phyloP scores from a whole-genome alignment of 2,888 invertebrate species.

The Lissonota sp. region DNA sequence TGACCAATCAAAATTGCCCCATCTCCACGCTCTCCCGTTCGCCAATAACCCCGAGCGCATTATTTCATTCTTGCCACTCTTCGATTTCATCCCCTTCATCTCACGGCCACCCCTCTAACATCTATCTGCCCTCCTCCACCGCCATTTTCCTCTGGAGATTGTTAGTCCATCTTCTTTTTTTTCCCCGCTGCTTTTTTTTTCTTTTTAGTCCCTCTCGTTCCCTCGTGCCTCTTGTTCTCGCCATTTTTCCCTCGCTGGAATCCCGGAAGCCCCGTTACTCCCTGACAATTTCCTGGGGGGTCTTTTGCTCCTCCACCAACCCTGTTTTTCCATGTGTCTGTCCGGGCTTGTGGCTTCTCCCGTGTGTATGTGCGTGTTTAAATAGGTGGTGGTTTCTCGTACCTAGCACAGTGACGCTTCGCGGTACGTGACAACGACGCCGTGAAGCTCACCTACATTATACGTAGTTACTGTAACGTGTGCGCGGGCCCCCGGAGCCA shows the following conservation, averaged over 20 bases:
- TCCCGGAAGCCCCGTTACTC: conserved; percentile 67
- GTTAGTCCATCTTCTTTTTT: conserved; percentile 36
- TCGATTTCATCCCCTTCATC: conserved; percentile 16
- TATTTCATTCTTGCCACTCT: conserved; percentile 52
- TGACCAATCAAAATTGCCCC: conserved; percentile 57
- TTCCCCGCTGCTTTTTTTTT: neutral
- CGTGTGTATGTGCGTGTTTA: conserved; percentile 1
- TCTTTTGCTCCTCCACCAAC: conserved; percentile 44
- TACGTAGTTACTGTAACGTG: conserved; percentile 59
- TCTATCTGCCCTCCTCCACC: conserved; percentile 31
- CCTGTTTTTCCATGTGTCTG: conserved; percentile 2
- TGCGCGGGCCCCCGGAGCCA: conserved; percentile 67
- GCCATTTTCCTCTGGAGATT: conserved; percentile 17
- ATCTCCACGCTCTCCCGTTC: conserved; percentile 3
- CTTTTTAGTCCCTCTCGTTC: too few species aligned
- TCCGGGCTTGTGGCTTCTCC: neutral
- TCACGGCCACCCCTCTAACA: conserved; percentile 5
- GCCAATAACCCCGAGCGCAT: conserved; percentile 37
- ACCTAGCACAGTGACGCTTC: conserved; percentile 37
- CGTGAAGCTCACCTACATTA: conserved; percentile 63
- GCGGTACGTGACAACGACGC: conserved; percentile 67
- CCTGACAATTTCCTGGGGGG: conserved; percentile 67
- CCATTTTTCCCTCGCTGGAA: conserved; percentile 51
- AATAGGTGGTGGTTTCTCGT: conserved; percentile 36
- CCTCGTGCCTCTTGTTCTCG: conserved; percentile 39